Evolutionary conservation across 1,140 invertebrate genomes (phyloP), one percentile per base, ranked within the genome.

Genomic region (Ostrea denselamellosa): DNA sequence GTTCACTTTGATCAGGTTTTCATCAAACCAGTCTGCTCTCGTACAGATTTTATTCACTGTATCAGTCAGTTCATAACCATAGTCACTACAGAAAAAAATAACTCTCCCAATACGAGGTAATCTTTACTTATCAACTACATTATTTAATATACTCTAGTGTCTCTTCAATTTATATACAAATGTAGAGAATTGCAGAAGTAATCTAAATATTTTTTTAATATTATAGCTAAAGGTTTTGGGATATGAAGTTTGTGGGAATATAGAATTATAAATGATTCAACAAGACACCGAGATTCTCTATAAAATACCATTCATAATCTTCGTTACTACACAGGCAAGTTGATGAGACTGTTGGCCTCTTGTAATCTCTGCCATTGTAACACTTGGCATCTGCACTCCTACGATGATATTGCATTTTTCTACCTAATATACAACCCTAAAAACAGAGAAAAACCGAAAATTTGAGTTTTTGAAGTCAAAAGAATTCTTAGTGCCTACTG

Each of bases 241-340:
- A 1, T 44, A 44, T 44, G 34, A 44, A 44, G 5, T 44, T 5
- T 44, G 34, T 44, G 34, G 34, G 34, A 44, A 44, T 44, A 44
- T n/a, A n/a, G n/a, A n/a, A n/a, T n/a, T n/a, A n/a, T 44, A 44
- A 44, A 44, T 44, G 34, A 44, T 44, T 44, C 1, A 44, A 44
- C 5, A 44, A 44, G 34, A 44, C 34, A 44, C 34, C 5, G 34
- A 44, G 34, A 44, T 44, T 44, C 34, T 44, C 34, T 44, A 44
- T 5, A 44, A 44, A 44, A 44, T 94, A 96, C 96, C 98, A 98
- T 95, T 98, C 97, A 95, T 96, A 98, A 95, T 98, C 98, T 68
- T 96, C 95, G n/a, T 96, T 94, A 89, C 96, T 96, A 93, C 98
- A 98, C 83, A 96, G 95, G 93, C 98, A 98, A 0, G 96, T 95